These are phyloP conservation scores for Entelurus aequoreus DNA, from an alignment of 2,113 vertebrate species.

Conservation along the genomic window DNA sequence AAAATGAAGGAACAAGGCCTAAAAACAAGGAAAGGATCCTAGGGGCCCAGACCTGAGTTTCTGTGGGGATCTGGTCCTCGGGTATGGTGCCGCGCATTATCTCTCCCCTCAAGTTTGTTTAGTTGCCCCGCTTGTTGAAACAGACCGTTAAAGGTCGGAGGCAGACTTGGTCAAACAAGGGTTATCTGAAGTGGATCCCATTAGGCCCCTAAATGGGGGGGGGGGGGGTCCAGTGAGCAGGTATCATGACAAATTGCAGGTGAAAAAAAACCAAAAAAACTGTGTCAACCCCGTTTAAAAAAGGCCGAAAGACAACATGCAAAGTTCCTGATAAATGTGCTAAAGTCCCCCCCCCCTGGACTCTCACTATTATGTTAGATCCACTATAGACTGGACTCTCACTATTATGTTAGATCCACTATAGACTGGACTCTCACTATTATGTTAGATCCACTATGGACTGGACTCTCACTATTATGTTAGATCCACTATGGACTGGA, in stretches of 20 bases:
- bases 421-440: too few relatives aligned
- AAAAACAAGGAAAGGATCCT: too few relatives aligned
- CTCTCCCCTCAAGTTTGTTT: constrained; percentile 37
- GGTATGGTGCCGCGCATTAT: neutral
- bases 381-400: too few relatives aligned
- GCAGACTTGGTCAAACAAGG: constrained; percentile 60
- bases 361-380: too few relatives aligned
- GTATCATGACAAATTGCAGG: constrained; percentile 57
- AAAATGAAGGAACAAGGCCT: too few relatives aligned
- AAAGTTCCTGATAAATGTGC: constrained; percentile 34
- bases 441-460: too few relatives aligned
- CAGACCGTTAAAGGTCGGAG: constrained; percentile 54
- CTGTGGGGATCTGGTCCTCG: neutral
- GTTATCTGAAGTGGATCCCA: constrained; percentile 65
- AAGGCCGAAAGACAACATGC: constrained; percentile 38
- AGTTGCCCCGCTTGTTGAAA: constrained; percentile 49
- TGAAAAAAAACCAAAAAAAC: constrained; percentile 36
- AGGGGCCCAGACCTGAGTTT: constrained; percentile 1
- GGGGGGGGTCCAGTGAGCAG: constrained; percentile 15
- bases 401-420: too few relatives aligned
- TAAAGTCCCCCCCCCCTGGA: neutral
- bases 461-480: too few relatives aligned
- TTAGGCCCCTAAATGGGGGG: constrained; percentile 45
- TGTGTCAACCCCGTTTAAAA: constrained; percentile 48
- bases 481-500: too few relatives aligned